phyloP scores from a whole-genome alignment of 2,113 vertebrate genomes.

The Marmota flaviventris region DNA sequence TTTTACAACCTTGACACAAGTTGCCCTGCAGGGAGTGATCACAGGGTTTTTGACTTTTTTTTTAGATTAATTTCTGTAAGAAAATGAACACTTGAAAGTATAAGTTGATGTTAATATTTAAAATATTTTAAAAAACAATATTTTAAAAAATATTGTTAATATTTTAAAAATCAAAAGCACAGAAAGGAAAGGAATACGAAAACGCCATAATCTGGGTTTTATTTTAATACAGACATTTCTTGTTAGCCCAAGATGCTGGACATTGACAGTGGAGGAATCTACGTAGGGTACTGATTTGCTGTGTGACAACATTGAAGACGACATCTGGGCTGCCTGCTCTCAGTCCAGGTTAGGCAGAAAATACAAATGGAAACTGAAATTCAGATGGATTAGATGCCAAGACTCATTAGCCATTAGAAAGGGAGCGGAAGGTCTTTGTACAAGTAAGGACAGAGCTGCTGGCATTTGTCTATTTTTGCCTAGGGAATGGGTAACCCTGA shows the following conservation, averaged over 20 bases:
- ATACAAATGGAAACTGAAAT: background rate
- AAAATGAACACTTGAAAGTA: background rate
- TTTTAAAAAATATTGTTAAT: background rate
- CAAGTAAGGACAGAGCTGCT: background rate
- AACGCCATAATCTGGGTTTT: background rate
- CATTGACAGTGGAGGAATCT: background rate
- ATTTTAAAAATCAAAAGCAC: background rate
- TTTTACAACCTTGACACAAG: background rate
- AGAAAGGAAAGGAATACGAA: background rate
- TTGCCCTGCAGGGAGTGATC: background rate
- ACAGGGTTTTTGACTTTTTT: background rate
- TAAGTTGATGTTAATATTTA: background rate
- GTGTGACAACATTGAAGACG: background rate
- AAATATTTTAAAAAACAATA: background rate
- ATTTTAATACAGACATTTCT: background rate
- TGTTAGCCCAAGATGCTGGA: background rate
- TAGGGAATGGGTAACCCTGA: background rate
- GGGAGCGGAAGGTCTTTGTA: background rate
- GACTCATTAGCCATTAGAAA: background rate
- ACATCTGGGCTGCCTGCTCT: background rate
- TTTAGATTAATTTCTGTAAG: background rate
- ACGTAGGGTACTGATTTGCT: background rate
- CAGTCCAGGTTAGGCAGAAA: constrained; percentile 6
- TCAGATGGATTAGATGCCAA: background rate
- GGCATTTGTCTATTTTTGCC: background rate